Evolutionary conservation across 30 jellyfish, hydroid and myxozoan genomes (phyloP), one percentile per base, ranked within the genome.

Genomic region (Pelagia noctiluca): DNA sequence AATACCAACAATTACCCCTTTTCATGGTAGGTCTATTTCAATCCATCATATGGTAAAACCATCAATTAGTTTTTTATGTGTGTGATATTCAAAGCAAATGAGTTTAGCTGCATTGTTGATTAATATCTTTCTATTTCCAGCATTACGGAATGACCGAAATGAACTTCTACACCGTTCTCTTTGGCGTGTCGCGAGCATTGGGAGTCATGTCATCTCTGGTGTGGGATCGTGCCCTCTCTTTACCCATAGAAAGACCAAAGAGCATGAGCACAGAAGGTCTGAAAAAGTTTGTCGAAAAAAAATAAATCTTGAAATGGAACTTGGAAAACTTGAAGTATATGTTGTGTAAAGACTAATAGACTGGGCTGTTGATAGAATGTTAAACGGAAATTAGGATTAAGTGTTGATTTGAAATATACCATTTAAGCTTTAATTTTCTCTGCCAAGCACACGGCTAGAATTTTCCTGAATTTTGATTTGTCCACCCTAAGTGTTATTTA

Each of bases 231-330:
- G 98, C 98, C 3, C 81, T 96, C 29, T 95, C 89, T 1, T 77
- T 96, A 37, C 99, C 99, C 31, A 75, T 96, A 36, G 99, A 96
- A 69, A 69, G 99, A 61, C 99, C 99, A 18, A 96, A 96, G 63
- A 96, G 99, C 48, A 96, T 96, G 99, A 94, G 99, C 92, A 94
- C 99, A 26, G 99, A 88, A 34, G 98, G 97, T 38, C 84, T 95
- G 83, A 95, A 84, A 46, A 90, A 95, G 66, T 66, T 95, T 35
- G 81, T 90, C 48, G 85, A 68, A 18, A 81, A 62, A 35, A 19
- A 54, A 52, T 47, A 70, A 70, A 63, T 63, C 2, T 4, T 10
- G 22, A 63, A 63, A 30, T 13, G 2, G 24, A 34, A 30, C 49
- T 34, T 50, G 13, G 8, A 34, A 25, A 25, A 28, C 13, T 11